Evolutionary conservation across 30 jellyfish, hydroid and myxozoan species (phyloP).

Genomic region (Aurelia coerulea): DNA sequence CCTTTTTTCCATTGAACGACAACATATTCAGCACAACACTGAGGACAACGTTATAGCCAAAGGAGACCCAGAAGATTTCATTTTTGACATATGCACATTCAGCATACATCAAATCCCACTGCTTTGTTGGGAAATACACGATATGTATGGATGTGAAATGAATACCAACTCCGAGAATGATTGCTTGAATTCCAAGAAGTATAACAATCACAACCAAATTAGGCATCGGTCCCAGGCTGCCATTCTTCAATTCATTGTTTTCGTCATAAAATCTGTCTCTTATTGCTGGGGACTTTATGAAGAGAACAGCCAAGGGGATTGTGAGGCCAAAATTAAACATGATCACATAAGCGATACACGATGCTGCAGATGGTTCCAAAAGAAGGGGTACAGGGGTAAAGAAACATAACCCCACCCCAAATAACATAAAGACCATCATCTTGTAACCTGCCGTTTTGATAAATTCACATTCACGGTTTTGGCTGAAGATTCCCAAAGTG

Average conservation of each 20-base stretch:
- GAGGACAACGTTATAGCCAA: slow-evolving; percentile 72
- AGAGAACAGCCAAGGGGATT: slow-evolving; percentile 78
- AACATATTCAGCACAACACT: slow-evolving; percentile 69
- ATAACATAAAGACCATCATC: slow-evolving; percentile 64
- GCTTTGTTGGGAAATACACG: slow-evolving; percentile 56
- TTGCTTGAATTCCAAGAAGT: slow-evolving; percentile 54
- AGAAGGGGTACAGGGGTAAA: slow-evolving; percentile 89
- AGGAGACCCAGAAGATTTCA: slow-evolving; percentile 82
- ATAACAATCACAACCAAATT: slow-evolving; percentile 54
- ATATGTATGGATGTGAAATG: slow-evolving; percentile 31
- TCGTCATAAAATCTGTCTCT: slow-evolving; percentile 69
- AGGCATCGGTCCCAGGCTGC: slow-evolving; percentile 72
- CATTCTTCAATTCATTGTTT: slow-evolving; percentile 63
- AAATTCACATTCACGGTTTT: slow-evolving; percentile 81
- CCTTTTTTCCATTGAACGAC: slow-evolving; percentile 74
- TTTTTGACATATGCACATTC: slow-evolving; percentile 83
- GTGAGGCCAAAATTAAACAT: slow-evolving; percentile 84
- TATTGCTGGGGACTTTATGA: slow-evolving; percentile 70
- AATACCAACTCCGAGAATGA: slow-evolving; percentile 66
- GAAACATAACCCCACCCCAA: slow-evolving; percentile 74
- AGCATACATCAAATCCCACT: slow-evolving; percentile 82
- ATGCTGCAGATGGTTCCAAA: slow-evolving; percentile 61
- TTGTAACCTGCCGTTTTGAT: slow-evolving; percentile 76
- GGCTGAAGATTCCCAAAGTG: slow-evolving; percentile 92
- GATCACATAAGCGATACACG: slow-evolving; percentile 74